These are phyloP conservation scores for Cryptocheilus praepositus DNA, from an alignment of 2,888 invertebrate genomes.

Conservation along the genomic window DNA sequence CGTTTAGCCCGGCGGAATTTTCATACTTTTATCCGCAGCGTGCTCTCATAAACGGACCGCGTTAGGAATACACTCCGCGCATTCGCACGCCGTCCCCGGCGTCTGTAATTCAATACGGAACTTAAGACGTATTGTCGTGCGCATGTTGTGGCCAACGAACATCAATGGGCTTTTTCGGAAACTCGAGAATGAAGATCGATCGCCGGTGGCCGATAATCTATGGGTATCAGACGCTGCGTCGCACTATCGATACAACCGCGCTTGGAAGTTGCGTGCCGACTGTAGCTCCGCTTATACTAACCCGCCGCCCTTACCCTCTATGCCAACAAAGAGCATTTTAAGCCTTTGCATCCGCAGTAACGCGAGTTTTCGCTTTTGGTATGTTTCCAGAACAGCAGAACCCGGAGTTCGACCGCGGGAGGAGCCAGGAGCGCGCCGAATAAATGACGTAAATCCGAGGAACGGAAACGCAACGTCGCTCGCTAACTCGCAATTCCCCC, in stretches of 20 bases:
- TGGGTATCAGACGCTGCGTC: background rate
- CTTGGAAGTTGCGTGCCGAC: background rate
- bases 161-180: no score
- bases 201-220: background rate
- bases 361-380: slow-evolving; percentile 69
- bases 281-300: background rate
- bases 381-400: slow-evolving; percentile 70
- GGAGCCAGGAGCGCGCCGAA: slow-evolving; percentile 69
- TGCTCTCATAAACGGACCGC: background rate
- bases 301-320: slow-evolving; percentile 17
- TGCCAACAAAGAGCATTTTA: slow-evolving; percentile 57
- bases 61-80: background rate
- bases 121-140: no score
- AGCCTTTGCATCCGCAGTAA: slow-evolving; percentile 69
- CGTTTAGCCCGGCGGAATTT: background rate
- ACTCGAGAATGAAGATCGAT: background rate
- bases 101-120: no score
- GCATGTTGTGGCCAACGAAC: no score
- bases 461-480: slow-evolving; percentile 72
- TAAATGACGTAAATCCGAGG: slow-evolving; percentile 73
- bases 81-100: background rate
- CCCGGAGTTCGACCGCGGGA: slow-evolving; percentile 62
- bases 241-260: background rate
- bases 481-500: slow-evolving; percentile 68
- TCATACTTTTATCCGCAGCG: no score